Evolutionary conservation across 1,140 invertebrate genomes (phyloP), one percentile per base, ranked within the genome.

Genomic region (Andricus grossulariae): DNA sequence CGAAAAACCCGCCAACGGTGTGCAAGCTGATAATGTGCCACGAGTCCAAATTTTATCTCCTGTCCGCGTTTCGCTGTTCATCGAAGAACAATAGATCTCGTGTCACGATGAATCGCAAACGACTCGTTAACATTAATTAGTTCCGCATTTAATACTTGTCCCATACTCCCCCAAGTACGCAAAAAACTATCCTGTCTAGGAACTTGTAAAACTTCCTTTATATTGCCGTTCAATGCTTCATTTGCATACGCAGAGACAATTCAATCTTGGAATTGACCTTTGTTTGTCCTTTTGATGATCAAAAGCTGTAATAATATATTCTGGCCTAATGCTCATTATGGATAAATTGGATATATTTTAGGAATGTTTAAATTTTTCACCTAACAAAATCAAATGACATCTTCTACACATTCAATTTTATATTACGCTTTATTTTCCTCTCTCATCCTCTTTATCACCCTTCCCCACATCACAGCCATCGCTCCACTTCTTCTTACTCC

Each of bases 1-100:
- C 74, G 73, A 79, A 79, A 82, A 76, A 71, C 76, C 21, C 18
- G 18, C 39, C 39, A 11, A 15, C 57, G 57, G 39, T 60, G 57
- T 60, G 21, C 57, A 32, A 32, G 21, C 57, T 25, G 57, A 60
- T 60, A 60, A 60, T 60, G 57, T 60, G 57, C 57, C 21, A 25
- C 21, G 57, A 60, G 13, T 25, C 19, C 19, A 32, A 16, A 15
- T 60, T 60, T 60, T 32, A 25, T 60, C 57, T 21, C 19, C 13
- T 60, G 57, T 60, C 25, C 13, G 21, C 21, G 21, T 60, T 39
- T 60, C 57, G 25, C 25, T 32, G 57, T 60, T 60, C 57, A 60
- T 60, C 57, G 57, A 6, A 32, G 21, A 60, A 60, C 57, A 60
- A 60, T 60, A 60, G 57, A 60, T 60, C 57, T 21, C 25, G 57